Base-by-base conservation (phyloP, 2,113 vertebrate species). In the Gobiocypris rarus region DNA sequence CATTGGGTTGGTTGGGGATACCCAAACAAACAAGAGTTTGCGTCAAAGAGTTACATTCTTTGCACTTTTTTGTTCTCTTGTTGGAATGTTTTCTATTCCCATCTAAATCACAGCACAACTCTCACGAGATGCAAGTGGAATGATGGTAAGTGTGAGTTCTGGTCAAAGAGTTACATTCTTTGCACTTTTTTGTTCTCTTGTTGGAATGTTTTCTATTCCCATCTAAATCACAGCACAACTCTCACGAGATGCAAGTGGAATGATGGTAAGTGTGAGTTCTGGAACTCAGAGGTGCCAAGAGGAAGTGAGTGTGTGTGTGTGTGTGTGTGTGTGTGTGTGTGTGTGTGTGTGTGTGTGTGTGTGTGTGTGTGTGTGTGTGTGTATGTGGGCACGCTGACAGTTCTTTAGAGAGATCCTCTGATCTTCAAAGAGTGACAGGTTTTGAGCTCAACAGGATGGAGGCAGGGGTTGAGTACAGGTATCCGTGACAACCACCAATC, bases 401-500 rank as follows among this genome's bases (percentile, higher is more conserved):
- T 41, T 31, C 83, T 77, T 45, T 28, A 38, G 67, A 14, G n/a
- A 73, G 71, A 75, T 54, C 70, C 34, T 63, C 45, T 69, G 59
- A 81, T 82, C 79, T 76, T 82, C 58, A 82, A 76, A 82, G 48
- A 76, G n/a, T 67, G 79, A 76, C 79, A 82, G 74, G 24, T 74
- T 38, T 61, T 67, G 61, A 31, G 50, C n/a, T 56, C n/a, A 45
- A 73, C 59, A 28, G 61, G 79, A 75, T 67, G 80, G 17, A 17
- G 79, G 71, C 48, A 81, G 84, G 70, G 63, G n/a, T 50, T 43
- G 43, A 17, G 38, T 10, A 71, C 52, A 58, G 65, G 80, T 82
- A 69, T 76, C 80, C 84, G 19, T 75, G 84, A 81, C 77, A 75
- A 75, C 84, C 84, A 85, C 69, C 77, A 85, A 81, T 81, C 45